phyloP scores from a whole-genome alignment of 1,140 invertebrate species.

The Tribolium madens region DNA sequence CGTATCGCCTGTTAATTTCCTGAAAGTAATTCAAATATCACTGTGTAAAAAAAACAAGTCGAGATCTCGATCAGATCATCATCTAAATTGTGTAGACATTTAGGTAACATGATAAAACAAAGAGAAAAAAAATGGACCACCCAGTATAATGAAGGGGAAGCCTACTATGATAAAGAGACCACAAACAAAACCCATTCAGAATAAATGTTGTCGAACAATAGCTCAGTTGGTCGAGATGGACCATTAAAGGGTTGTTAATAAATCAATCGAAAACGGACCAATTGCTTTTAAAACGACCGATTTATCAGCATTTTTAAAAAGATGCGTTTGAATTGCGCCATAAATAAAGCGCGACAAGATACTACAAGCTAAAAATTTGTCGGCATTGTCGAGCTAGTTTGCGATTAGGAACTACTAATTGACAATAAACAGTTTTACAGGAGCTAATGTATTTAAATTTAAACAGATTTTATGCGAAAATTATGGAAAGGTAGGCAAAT shows the following conservation, averaged over 20 bases:
- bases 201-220: conserved; percentile 25
- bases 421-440: neutral
- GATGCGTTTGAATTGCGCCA: neutral
- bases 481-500: neutral
- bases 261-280: conserved; percentile 25
- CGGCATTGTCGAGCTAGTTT: too few relatives aligned
- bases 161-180: conserved; percentile 37
- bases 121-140: conserved; percentile 44
- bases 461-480: neutral
- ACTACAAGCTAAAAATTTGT: conserved; percentile 15
- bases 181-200: conserved; percentile 39
- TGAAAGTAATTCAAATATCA: neutral
- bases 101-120: conserved; percentile 32
- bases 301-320: conserved; percentile 23
- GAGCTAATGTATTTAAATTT: neutral
- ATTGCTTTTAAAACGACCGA: conserved; percentile 17
- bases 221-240: conserved; percentile 15
- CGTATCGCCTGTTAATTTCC: neutral
- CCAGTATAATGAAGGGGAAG: conserved; percentile 21
- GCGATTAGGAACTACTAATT: neutral
- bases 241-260: conserved; percentile 39
- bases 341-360: conserved; percentile 3
- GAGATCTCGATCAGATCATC: neutral
- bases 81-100: conserved; percentile 34
- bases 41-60: neutral